A percentile compares a stretch with the other conserved stretches of the same genome.
phyloP scores from a whole-genome alignment of 2,797 vertebrate genomes.

The Alcedo atthis region DNA sequence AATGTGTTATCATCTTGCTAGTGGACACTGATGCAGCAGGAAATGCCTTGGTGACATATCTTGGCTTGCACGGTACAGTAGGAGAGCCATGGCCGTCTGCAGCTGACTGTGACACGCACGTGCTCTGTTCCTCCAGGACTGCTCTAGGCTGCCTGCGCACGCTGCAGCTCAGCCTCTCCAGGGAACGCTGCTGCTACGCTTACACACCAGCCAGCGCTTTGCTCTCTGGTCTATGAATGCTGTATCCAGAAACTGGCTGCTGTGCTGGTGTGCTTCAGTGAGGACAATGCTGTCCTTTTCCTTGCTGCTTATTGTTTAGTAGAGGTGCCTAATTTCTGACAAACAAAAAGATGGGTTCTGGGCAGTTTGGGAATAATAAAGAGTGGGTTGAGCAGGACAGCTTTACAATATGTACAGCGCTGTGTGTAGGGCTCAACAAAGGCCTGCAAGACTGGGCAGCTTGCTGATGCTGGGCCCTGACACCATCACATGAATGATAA shows the following conservation, averaged over 20 bases:
- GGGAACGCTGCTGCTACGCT: not conserved
- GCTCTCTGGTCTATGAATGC: conserved; percentile 34
- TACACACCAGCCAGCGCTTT: conserved; percentile 7
- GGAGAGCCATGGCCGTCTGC: not conserved
- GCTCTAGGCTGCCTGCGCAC: not conserved
- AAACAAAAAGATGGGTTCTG: conserved; percentile 28
- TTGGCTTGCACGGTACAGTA: not conserved
- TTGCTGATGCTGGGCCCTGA: not conserved
- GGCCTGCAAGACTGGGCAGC: not conserved
- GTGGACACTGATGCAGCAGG: not conserved
- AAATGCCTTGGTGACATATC: not conserved
- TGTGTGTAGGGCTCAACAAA: not conserved
- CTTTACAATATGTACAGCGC: not conserved
- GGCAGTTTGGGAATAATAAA: conserved; percentile 22
- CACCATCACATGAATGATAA: not conserved
- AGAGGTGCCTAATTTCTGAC: conserved; percentile 33
- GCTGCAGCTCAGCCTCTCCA: conserved; percentile 4
- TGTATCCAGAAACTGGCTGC: conserved; percentile 26
- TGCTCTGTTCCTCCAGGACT: conserved; percentile 12
- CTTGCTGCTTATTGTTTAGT: conserved; percentile 11
- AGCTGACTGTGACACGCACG: not conserved
- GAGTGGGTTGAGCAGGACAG: not conserved
- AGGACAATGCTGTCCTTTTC: not conserved
- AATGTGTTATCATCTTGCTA: not conserved
- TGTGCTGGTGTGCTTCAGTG: not conserved